These are phyloP conservation scores for Epistrophella euchroma DNA, from an alignment of 2,888 invertebrate species.

Conservation along the genomic window DNA sequence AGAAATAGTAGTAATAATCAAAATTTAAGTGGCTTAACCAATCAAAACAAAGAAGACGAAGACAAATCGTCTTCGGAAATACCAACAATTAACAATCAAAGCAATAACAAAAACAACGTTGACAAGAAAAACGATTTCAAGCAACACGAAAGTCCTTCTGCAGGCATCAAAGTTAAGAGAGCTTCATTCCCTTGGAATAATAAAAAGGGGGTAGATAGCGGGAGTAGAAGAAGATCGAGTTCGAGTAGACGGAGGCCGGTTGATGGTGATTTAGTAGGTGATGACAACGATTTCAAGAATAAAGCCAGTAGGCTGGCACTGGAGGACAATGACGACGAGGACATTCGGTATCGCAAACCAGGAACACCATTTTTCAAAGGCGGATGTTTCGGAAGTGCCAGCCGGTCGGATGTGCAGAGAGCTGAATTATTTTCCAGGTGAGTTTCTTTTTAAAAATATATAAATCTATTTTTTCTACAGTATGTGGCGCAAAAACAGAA, in stretches of 20 bases:
- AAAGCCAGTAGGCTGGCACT: conserved; percentile 9
- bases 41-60: conserved; percentile 64
- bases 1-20: conserved; percentile 78
- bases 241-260: conserved; percentile 38
- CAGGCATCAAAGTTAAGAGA: conserved; percentile 55
- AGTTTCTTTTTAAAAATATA: conserved; percentile 53
- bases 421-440: conserved; percentile 79
- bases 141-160: neutral
- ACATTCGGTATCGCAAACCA: conserved; percentile 53
- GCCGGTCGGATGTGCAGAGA: conserved; percentile 74
- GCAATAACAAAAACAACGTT: conserved; percentile 54
- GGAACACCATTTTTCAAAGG: conserved; percentile 77
- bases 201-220: conserved; percentile 25
- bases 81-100: conserved; percentile 59
- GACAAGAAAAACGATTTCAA: conserved; percentile 42
- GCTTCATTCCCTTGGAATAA: conserved; percentile 39
- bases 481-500: neutral
- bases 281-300: conserved; percentile 31
- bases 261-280: conserved; percentile 50
- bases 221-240: conserved; percentile 39
- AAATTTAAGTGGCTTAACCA: conserved; percentile 80
- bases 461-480: neutral
- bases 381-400: conserved; percentile 78
- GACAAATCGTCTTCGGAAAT: conserved; percentile 42
- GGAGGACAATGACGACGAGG: conserved; percentile 6